Evolutionary conservation across 2,113 vertebrate genomes (phyloP).

Genomic region (Xiphorhynchus elegans): DNA sequence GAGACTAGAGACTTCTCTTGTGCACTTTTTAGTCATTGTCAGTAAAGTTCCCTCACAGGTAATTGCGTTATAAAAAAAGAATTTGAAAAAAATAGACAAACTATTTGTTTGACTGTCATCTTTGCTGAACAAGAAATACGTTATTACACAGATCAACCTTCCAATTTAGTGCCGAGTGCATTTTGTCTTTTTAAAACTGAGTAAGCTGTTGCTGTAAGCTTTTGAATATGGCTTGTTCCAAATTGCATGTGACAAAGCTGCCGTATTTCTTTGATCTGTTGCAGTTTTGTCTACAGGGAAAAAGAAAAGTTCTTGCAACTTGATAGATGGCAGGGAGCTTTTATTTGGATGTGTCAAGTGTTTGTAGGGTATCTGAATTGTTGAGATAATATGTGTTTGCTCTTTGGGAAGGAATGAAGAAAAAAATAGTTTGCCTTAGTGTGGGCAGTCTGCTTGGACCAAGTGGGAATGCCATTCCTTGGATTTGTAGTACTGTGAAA

Average conservation of each 20-base stretch:
- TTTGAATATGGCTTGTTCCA: background rate
- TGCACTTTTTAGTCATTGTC: background rate
- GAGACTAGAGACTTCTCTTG: background rate
- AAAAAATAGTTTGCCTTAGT: background rate
- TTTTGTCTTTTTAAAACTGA: background rate
- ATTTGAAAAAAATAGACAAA: background rate
- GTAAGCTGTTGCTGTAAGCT: background rate
- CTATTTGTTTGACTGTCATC: background rate
- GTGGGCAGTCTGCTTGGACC: background rate
- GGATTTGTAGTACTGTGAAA: background rate
- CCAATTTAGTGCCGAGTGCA: background rate
- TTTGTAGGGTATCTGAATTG: background rate
- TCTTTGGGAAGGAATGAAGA: background rate
- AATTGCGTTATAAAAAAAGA: background rate
- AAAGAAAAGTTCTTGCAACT: background rate
- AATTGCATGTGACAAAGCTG: background rate
- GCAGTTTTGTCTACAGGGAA: background rate
- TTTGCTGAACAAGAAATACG: background rate
- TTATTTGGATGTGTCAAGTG: background rate
- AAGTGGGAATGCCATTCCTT: background rate
- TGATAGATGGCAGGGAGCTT: background rate
- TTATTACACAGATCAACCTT: background rate
- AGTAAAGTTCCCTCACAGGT: background rate
- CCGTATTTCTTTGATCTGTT: background rate
- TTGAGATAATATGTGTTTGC: background rate